Conservation (phyloP, 2,888 invertebrate genomes). For the Ametastegia equiseti region DNA sequence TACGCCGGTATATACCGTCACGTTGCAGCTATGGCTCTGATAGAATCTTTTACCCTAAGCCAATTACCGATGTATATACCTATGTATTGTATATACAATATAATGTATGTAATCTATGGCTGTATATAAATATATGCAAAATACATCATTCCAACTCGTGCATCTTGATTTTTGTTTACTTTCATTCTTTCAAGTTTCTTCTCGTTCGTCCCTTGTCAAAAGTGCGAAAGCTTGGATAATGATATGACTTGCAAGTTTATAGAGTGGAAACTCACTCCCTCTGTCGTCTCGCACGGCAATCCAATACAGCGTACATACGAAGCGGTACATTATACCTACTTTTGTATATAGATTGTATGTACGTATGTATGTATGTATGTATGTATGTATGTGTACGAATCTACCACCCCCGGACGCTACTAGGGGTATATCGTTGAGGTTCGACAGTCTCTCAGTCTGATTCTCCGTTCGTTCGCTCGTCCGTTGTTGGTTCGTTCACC, state of each 20-base stretch:
- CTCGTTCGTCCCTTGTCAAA: too few species aligned
- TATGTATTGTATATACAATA: too few species aligned
- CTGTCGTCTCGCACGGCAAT: not conserved
- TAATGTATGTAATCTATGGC: not conserved
- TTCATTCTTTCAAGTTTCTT: too few species aligned
- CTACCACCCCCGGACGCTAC: not conserved
- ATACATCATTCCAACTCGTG: not conserved
- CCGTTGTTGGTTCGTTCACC: not conserved
- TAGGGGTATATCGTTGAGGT: not conserved
- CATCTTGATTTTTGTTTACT: not conserved
- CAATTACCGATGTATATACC: not conserved
- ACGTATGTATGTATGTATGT: not conserved
- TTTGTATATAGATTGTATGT: constrained; percentile 10
- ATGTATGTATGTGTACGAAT: not conserved
- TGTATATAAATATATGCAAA: too few species aligned
- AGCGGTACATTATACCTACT: too few species aligned
- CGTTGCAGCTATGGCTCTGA: not conserved
- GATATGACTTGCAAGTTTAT: not conserved
- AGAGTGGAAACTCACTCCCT: not conserved
- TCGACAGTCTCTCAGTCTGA: constrained; percentile 9
- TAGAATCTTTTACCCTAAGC: constrained; percentile 4
- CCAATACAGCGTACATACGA: too few species aligned
- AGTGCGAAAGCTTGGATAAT: too few species aligned
- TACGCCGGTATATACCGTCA: not conserved
- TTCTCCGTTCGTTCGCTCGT: not conserved